These are phyloP conservation scores for Acropora tenuis DNA, from an alignment of 64 coral and sea anemone genomes.

Conservation along the genomic window DNA sequence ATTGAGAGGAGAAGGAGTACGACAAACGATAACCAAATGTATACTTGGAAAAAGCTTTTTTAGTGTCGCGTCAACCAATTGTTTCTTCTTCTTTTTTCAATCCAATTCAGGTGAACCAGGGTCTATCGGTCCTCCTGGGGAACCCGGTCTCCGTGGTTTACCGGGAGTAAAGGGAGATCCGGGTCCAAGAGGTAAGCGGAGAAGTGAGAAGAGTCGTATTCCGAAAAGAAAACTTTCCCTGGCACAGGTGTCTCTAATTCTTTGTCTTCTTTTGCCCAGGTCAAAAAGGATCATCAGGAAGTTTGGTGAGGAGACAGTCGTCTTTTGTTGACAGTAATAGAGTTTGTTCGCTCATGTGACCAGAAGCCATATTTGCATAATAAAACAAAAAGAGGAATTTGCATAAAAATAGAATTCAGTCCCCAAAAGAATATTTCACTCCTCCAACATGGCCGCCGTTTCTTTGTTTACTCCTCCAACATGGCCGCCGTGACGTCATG, in stretches of 20 bases:
- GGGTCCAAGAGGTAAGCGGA: conserved; percentile 25
- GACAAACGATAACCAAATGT: no score
- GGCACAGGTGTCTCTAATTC: not conserved
- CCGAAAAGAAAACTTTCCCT: not conserved
- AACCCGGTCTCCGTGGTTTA: not conserved
- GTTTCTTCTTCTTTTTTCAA: not conserved
- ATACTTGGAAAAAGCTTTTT: no score
- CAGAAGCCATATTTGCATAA: no score
- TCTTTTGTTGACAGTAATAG: no score
- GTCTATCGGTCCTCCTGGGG: conserved; percentile 25
- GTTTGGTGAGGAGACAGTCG: not conserved
- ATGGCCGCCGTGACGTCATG: no score
- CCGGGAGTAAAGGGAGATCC: conserved; percentile 36
- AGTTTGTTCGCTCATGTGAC: no score
- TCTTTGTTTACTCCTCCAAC: no score
- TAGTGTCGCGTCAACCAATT: not conserved
- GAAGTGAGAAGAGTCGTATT: not conserved
- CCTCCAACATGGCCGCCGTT: no score
- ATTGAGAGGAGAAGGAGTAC: no score
- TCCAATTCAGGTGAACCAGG: conserved; percentile 16
- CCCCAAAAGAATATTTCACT: no score
- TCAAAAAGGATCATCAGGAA: not conserved
- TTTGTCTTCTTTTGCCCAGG: not conserved
- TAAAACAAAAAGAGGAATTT: no score
- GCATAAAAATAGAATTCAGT: no score